Evolutionary conservation across 2,888 invertebrate genomes (phyloP), one percentile per base, ranked within the genome.

Genomic region (Girardia tigrina): DNA sequence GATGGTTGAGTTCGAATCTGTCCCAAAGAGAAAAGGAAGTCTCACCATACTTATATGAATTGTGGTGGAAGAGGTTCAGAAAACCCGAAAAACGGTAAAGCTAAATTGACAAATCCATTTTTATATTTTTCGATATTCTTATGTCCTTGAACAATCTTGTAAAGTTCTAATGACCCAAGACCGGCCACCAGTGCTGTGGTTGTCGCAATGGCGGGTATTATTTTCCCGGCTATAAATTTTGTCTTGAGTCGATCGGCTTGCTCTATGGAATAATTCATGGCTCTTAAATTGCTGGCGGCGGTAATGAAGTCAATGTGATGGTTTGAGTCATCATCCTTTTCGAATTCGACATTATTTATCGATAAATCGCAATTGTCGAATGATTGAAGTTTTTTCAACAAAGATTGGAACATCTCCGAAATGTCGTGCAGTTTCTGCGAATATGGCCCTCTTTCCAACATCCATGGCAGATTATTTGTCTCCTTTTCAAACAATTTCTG

Each of bases 291-390:
- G 0, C 95, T 95, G 0, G 94, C 90, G 0, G 97, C 95, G 0
- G 95, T 94, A 80, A 98, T 95, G 84, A 95, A 99, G 86, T 98
- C 97, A 90, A 99, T 95, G 86, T 98, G 98, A 85, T 94, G 90
- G 85, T 98, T 98, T 75, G 88, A 87, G 83, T 98, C 98, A 85
- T 98, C 97, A 82, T 98, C 98, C 83, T 98, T 98, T 85, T 98
- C 98, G 85, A 99, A 98, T 78, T 97, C 95, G 12, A 78, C 70
- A n/a, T n/a, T n/a, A n/a, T n/a, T n/a, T n/a, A n/a, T n/a, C n/a
- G n/a, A n/a, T n/a, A n/a, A n/a, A n/a, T n/a, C n/a, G n/a, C n/a
- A n/a, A n/a, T n/a, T n/a, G n/a, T n/a, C n/a, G n/a, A n/a, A n/a
- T n/a, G n/a, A n/a, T n/a, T n/a, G n/a, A n/a, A n/a, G n/a, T n/a